phyloP scores from a whole-genome alignment of 2,888 invertebrate species.

The Tachina grossa region DNA sequence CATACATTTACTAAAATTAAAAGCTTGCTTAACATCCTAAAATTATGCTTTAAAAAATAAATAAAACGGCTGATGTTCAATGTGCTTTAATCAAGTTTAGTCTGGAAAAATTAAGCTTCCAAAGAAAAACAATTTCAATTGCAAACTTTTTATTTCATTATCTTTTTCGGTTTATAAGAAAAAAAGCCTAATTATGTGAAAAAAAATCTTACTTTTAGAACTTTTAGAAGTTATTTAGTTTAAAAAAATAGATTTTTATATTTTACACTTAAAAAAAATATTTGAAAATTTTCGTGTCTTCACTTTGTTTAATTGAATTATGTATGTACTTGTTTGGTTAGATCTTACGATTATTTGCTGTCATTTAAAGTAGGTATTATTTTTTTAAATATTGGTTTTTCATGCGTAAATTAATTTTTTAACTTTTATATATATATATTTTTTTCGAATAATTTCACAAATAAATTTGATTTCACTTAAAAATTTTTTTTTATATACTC shows the following conservation, averaged over 20 bases:
- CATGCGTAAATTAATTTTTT: background rate
- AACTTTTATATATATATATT: background rate
- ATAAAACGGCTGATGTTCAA: no score
- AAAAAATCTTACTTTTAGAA: conserved; percentile 46
- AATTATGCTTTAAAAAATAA: no score
- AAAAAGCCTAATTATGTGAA: no score
- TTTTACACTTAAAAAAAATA: background rate
- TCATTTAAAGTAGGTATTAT: no score
- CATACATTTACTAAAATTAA: no score
- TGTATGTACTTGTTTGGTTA: no score
- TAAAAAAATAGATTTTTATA: conserved; percentile 1
- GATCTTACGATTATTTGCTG: no score
- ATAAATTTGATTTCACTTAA: conserved; percentile 16
- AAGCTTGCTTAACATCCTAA: no score
- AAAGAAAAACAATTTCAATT: conserved; percentile 22
- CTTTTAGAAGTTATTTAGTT: no score
- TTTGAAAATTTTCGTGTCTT: no score
- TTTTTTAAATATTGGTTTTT: background rate
- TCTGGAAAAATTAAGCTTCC: no score
- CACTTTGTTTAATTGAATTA: background rate
- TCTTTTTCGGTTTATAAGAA: background rate
- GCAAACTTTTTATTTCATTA: conserved; percentile 17
- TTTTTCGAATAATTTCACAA: conserved; percentile 11
- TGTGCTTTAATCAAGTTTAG: no score
- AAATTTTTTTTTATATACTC: conserved; percentile 19